Evolutionary conservation across 1,140 invertebrate genomes (phyloP).

Genomic region (Theocolax elegans): DNA sequence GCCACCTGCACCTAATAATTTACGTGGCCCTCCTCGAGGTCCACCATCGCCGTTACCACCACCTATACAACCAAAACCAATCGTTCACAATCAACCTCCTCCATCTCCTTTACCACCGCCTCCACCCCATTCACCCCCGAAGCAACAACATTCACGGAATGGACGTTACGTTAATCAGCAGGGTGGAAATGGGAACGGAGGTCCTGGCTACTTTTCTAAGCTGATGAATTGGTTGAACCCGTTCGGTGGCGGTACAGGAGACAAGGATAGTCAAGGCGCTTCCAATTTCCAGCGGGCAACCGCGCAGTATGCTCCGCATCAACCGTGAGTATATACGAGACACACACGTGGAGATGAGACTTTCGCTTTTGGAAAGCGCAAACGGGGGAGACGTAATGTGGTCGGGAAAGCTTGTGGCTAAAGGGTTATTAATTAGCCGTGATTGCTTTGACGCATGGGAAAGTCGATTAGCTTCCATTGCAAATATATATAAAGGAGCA

Average conservation of each 20-base stretch:
- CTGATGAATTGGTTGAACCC: slow-evolving; percentile 61
- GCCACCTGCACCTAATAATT: slow-evolving; percentile 48
- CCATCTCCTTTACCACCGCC: neutral
- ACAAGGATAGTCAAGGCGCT: slow-evolving; percentile 19
- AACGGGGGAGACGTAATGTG: neutral
- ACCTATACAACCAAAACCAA: neutral
- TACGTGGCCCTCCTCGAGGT: slow-evolving; percentile 21
- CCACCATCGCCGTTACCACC: slow-evolving; percentile 32
- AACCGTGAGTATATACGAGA: slow-evolving; percentile 21
- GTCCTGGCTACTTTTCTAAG: slow-evolving; percentile 55
- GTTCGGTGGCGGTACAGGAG: slow-evolving; percentile 39
- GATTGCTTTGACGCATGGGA: slow-evolving; percentile 5
- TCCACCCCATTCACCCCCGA: neutral
- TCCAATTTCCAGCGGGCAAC: neutral
- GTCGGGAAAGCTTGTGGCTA: neutral
- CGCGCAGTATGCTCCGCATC: slow-evolving; percentile 20
- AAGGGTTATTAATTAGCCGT: slow-evolving; percentile 24
- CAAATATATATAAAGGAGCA: neutral
- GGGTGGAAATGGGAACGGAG: slow-evolving; percentile 35
- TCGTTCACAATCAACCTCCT: slow-evolving; percentile 14
- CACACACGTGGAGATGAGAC: neutral
- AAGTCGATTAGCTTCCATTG: slow-evolving; percentile 8
- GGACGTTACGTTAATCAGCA: slow-evolving; percentile 2
- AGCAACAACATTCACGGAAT: neutral
- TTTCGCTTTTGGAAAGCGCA: slow-evolving; percentile 26